Percentiles rank a stretch among this genome's conserved stretches.
These are phyloP conservation scores for Neotoma lepida DNA, from an alignment of 2,113 vertebrate genomes.

Conservation along the genomic window DNA sequence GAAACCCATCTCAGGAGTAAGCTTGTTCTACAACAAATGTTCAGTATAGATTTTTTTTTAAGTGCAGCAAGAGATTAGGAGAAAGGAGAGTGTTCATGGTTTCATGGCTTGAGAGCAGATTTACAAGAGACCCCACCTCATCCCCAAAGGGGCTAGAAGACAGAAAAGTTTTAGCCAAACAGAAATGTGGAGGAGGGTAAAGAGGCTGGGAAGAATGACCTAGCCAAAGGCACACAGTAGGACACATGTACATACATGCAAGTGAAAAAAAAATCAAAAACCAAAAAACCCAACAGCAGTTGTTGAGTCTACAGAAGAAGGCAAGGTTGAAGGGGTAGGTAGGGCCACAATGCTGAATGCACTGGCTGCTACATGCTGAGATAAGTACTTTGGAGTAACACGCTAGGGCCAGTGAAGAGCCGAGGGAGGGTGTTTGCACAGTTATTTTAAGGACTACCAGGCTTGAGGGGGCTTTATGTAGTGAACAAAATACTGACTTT, in stretches of 20 bases:
- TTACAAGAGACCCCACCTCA: neutral
- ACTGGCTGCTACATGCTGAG: neutral
- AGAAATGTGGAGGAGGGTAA: neutral
- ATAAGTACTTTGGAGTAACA: neutral
- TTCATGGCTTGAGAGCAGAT: neutral
- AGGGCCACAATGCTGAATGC: neutral
- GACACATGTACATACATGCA: neutral
- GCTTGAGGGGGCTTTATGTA: neutral
- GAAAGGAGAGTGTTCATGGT: neutral
- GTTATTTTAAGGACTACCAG: constrained; percentile 29
- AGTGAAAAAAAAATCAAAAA: neutral
- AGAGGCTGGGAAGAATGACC: neutral
- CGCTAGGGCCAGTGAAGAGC: neutral
- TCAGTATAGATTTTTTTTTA: neutral
- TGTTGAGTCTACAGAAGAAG: neutral
- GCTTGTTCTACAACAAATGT: neutral
- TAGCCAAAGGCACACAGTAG: neutral
- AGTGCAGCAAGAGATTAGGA: neutral
- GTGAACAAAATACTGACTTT: neutral
- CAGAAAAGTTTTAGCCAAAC: neutral
- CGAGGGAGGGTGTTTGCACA: neutral
- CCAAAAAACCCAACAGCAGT: neutral
- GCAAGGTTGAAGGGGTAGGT: neutral
- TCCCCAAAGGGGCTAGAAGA: neutral
- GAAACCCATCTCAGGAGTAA: neutral